These are phyloP conservation scores for Oxyura jamaicensis DNA, from an alignment of 2,113 vertebrate species.

Conservation along the genomic window DNA sequence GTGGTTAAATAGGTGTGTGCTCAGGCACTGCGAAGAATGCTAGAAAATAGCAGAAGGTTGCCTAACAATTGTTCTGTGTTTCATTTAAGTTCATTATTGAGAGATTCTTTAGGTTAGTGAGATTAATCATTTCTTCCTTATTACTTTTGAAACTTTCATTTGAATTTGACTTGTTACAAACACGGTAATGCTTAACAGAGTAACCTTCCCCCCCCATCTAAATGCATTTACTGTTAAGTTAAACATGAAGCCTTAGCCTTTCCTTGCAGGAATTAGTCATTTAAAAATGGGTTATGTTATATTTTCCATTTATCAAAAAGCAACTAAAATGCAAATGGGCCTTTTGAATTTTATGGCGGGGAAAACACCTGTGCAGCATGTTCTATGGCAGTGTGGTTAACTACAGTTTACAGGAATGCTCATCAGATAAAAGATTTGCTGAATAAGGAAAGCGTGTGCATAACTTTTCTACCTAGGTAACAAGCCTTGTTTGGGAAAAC, in stretches of 20 bases:
- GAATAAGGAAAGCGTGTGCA: constrained; percentile 13
- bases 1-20: neutral
- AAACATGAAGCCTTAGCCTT: neutral
- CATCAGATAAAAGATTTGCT: constrained; percentile 29
- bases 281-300: neutral
- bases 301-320: constrained; percentile 20
- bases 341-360: constrained; percentile 7
- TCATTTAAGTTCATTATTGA: neutral
- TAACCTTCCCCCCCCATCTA: neutral
- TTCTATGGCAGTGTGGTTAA: neutral
- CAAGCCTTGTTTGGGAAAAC: neutral
- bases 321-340: constrained; percentile 35
- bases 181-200: neutral
- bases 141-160: neutral
- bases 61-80: neutral
- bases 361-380: constrained; percentile 30
- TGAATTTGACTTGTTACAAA: neutral
- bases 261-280: constrained; percentile 49
- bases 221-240: neutral
- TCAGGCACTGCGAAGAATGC: neutral
- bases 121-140: neutral
- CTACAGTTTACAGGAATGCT: constrained; percentile 27
- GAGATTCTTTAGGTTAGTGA: neutral
- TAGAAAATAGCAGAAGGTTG: neutral
- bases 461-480: neutral